Conservation (phyloP, 1,140 invertebrate genomes). For the Eriosoma lanigerum region DNA sequence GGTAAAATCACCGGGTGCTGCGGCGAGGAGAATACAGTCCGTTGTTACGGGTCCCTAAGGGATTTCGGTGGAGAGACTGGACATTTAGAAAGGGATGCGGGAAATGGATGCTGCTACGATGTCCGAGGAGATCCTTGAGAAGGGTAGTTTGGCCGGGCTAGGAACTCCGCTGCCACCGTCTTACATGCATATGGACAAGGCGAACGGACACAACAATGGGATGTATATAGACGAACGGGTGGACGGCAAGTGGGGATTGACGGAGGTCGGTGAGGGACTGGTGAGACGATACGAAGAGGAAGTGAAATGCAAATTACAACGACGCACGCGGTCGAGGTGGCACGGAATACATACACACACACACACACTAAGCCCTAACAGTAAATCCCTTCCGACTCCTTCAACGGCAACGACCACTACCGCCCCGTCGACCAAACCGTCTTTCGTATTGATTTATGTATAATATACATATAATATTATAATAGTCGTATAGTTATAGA, state of each 20-base stretch:
- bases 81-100: not conserved
- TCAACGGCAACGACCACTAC: conserved; percentile 21
- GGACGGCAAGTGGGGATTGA: conserved; percentile 34
- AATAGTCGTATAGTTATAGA: conserved; percentile 11
- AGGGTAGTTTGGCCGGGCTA: conserved; percentile 49
- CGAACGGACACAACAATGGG: conserved; percentile 47
- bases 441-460: conserved; percentile 53
- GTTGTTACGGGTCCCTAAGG: conserved; percentile 42
- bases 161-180: conserved; percentile 39
- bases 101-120: conserved; percentile 1
- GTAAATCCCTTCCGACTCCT: conserved; percentile 47
- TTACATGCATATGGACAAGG: conserved; percentile 53
- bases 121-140: conserved; percentile 33
- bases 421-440: not conserved
- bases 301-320: conserved; percentile 53
- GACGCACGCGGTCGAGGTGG: conserved; percentile 47
- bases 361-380: conserved; percentile 33
- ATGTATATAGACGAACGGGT: conserved; percentile 17
- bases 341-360: conserved; percentile 25
- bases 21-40: not conserved
- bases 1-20: not conserved
- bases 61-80: conserved; percentile 28
- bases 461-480: not conserved
- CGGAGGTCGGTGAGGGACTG: not conserved
- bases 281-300: conserved; percentile 8